A percentile compares a stretch with the other conserved stretches of the same genome.
These are phyloP conservation scores for Umimayanthus kanabou DNA, from an alignment of 92 coral and sea anemone species.

Conservation along the genomic window DNA sequence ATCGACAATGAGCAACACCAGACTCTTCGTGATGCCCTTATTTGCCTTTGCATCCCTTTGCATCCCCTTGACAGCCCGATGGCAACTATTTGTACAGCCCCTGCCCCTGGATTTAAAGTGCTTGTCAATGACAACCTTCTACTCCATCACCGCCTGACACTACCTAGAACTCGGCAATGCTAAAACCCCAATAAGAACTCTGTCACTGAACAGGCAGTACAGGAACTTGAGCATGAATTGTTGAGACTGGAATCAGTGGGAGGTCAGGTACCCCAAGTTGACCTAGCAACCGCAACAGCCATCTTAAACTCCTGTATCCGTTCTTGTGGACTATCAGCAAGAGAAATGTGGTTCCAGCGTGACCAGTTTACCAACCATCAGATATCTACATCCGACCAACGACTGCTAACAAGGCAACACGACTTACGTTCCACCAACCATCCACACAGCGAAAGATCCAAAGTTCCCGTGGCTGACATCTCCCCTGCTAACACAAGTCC, in stretches of 20 bases:
- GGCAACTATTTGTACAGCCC: conserved; percentile 59
- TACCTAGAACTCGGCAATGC: neutral
- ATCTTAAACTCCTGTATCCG: conserved; percentile 5
- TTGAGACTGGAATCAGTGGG: neutral
- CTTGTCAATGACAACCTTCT: conserved; percentile 53
- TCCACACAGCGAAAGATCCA: no score
- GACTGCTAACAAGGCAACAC: no score
- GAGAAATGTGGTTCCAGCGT: neutral
- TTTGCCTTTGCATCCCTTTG: conserved; percentile 30
- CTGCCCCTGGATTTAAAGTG: conserved; percentile 63
- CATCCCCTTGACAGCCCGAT: conserved; percentile 13
- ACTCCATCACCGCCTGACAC: conserved; percentile 34
- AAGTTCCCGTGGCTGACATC: no score
- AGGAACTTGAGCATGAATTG: conserved; percentile 27
- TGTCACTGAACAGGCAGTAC: conserved; percentile 54
- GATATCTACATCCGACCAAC: no score
- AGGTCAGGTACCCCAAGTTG: conserved; percentile 32
- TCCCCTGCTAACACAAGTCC: no score
- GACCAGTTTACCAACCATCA: no score
- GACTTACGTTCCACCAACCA: no score
- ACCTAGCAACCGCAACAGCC: conserved; percentile 20
- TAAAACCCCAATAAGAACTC: conserved; percentile 63
- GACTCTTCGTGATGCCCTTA: conserved; percentile 36
- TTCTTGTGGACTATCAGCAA: conserved; percentile 1
- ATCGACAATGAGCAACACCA: conserved; percentile 37